Conservation (phyloP, 2,888 invertebrate species). For the Trissolcus japonicus region DNA sequence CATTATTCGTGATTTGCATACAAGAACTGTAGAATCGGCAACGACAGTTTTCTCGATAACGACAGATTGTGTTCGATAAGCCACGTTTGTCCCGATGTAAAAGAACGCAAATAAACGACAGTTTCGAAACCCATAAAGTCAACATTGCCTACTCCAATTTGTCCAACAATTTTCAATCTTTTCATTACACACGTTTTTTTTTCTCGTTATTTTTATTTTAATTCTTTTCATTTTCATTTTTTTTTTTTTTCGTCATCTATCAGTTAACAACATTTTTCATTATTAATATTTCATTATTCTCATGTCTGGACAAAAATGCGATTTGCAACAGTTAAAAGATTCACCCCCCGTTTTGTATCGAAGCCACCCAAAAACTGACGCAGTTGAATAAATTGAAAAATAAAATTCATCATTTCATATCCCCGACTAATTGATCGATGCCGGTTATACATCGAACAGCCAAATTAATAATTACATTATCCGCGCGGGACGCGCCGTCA, state of each 20-base stretch:
- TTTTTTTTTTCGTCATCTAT: too few species aligned
- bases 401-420: slow-evolving; percentile 46
- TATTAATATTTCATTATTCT: too few species aligned
- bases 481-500: slow-evolving; percentile 14
- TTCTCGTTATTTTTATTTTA: neutral
- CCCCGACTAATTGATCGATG: slow-evolving; percentile 47
- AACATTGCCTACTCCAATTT: neutral
- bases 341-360: neutral
- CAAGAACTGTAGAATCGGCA: slow-evolving; percentile 65
- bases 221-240: too few species aligned
- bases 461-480: slow-evolving; percentile 47
- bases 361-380: slow-evolving; percentile 18
- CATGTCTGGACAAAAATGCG: too few species aligned
- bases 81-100: slow-evolving; percentile 41
- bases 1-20: slow-evolving; percentile 71
- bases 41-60: slow-evolving; percentile 55
- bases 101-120: slow-evolving; percentile 21
- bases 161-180: neutral
- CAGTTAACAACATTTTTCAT: too few species aligned
- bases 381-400: slow-evolving; percentile 38
- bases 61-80: slow-evolving; percentile 57
- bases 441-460: slow-evolving; percentile 19
- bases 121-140: slow-evolving; percentile 20
- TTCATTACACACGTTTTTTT: neutral
- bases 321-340: too few species aligned